These are phyloP conservation scores for Psephotus haematonotus DNA, from an alignment of 2,113 vertebrate species.

Conservation along the genomic window DNA sequence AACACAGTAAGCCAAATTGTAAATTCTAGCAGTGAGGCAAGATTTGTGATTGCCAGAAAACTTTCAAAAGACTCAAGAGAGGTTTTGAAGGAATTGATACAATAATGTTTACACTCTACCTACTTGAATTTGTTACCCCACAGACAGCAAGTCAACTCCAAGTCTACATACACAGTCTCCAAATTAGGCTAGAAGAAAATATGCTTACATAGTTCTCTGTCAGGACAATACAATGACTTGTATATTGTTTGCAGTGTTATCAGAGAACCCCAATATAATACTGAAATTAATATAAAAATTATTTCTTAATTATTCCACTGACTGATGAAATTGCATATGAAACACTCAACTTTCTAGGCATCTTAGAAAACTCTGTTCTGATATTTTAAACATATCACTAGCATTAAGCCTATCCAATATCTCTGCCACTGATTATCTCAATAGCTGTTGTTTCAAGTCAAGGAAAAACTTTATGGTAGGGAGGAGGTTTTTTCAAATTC, in stretches of 20 bases:
- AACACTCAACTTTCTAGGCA: background rate
- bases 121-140: background rate
- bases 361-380: background rate
- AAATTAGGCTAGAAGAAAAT: background rate
- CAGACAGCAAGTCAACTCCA: background rate
- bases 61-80: background rate
- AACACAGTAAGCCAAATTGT: background rate
- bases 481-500: background rate
- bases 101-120: background rate
- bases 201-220: background rate
- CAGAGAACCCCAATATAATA: background rate
- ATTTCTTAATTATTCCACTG: background rate
- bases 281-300: background rate
- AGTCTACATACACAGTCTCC: accelerated
- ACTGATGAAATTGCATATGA: background rate
- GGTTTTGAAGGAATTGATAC: background rate
- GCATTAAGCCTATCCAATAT: background rate
- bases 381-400: background rate
- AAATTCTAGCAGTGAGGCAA: background rate
- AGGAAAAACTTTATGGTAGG: background rate
- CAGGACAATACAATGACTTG: background rate
- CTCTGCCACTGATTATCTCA: background rate
- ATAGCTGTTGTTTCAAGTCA: background rate
- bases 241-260: background rate
- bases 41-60: background rate